A percentile compares a stretch with the other conserved stretches of the same genome.
Evolutionary conservation across 2,888 invertebrate species (phyloP).

Genomic region (Synergus umbraculus): DNA sequence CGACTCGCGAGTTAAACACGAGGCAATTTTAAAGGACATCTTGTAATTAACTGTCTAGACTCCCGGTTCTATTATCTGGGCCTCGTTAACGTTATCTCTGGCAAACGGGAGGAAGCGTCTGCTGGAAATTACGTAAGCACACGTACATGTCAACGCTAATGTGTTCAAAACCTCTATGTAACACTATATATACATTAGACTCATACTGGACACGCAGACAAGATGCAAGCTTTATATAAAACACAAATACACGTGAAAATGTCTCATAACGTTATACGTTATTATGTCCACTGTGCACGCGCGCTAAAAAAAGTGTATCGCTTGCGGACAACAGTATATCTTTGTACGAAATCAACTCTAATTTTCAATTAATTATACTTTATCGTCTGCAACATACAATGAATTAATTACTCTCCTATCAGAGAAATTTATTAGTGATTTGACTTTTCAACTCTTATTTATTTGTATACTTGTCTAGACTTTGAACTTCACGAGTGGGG

Average conservation of each 20-base stretch:
- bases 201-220: neutral
- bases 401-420: slow-evolving; percentile 1
- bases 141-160: neutral
- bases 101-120: slow-evolving; percentile 72
- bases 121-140: slow-evolving; percentile 41
- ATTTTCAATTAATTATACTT: slow-evolving; percentile 14
- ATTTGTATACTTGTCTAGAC: neutral
- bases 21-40: slow-evolving; percentile 70
- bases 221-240: neutral
- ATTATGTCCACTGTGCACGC: neutral
- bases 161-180: neutral
- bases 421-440: neutral
- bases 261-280: neutral
- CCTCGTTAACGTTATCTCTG: slow-evolving; percentile 75
- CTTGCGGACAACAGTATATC: neutral
- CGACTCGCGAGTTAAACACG: slow-evolving; percentile 49
- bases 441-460: slow-evolving; percentile 15
- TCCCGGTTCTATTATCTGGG: slow-evolving; percentile 73
- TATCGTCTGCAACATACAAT: neutral
- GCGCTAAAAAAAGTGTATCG: neutral
- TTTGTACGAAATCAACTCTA: neutral
- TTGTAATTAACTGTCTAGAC: slow-evolving; percentile 75
- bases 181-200: neutral
- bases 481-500: neutral
- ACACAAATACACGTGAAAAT: neutral